phyloP scores from a whole-genome alignment of 1,140 invertebrate genomes.

The Pseudomyrmex pallidus region DNA sequence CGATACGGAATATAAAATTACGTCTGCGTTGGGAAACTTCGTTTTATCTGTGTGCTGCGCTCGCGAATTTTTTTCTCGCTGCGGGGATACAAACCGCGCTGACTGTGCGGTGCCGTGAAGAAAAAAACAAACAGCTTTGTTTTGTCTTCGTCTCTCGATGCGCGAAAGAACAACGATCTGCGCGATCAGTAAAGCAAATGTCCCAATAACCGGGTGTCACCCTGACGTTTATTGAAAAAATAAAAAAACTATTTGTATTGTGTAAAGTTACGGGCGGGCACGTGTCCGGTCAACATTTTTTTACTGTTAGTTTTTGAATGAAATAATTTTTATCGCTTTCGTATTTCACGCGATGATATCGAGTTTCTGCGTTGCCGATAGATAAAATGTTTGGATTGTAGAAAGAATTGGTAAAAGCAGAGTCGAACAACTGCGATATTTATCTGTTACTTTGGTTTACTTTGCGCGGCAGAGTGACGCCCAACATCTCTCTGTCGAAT shows the following conservation, averaged over 20 bases:
- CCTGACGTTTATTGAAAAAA: background rate
- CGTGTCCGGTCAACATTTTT: too few relatives aligned
- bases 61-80: background rate
- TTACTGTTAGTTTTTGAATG: too few relatives aligned
- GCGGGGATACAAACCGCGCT: background rate
- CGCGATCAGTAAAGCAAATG: too few relatives aligned
- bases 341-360: too few relatives aligned
- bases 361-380: too few relatives aligned
- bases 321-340: too few relatives aligned
- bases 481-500: constrained; percentile 42
- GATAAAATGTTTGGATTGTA: too few relatives aligned
- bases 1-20: constrained; percentile 45
- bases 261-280: background rate
- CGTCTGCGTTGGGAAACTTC: background rate
- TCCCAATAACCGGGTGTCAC: background rate
- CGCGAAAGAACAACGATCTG: background rate
- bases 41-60: constrained; percentile 12
- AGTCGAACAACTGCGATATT: constrained; percentile 15
- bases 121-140: background rate
- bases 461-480: constrained; percentile 3
- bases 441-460: constrained; percentile 2
- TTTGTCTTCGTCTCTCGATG: background rate
- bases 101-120: background rate
- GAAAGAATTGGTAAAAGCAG: background rate
- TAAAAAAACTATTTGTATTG: background rate